Conservation (phyloP, 1,140 invertebrate species). For the Trichoplusia ni region DNA sequence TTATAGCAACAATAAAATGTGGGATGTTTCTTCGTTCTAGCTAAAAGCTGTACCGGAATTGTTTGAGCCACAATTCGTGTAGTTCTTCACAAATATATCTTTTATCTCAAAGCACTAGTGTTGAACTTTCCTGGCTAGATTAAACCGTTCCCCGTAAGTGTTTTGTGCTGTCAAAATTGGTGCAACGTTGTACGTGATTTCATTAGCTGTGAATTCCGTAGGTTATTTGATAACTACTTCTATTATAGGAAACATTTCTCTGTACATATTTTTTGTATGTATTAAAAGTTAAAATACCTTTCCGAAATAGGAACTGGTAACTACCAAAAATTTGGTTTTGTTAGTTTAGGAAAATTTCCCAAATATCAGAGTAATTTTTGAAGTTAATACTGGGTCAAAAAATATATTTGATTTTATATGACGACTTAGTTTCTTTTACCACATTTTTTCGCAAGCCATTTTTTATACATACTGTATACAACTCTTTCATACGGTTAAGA, state of each 20-base stretch:
- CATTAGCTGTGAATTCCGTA: background rate
- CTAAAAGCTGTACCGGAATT: constrained; percentile 54
- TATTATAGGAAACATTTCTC: background rate
- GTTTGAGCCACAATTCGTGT: constrained; percentile 37
- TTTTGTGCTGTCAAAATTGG: constrained; percentile 11
- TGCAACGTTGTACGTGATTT: constrained; percentile 30
- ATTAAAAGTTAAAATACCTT: too few species aligned
- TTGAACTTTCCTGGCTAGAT: constrained; percentile 30
- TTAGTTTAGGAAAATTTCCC: too few species aligned
- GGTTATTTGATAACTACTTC: background rate
- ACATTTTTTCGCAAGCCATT: too few species aligned
- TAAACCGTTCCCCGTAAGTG: constrained; percentile 4
- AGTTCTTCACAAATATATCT: constrained; percentile 43
- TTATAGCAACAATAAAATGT: constrained; percentile 75
- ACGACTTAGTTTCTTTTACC: too few species aligned
- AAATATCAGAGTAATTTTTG: too few species aligned
- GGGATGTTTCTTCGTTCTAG: constrained; percentile 56
- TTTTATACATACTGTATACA: too few species aligned
- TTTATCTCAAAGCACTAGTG: constrained; percentile 18
- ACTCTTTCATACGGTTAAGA: too few species aligned
- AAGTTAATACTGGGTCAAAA: too few species aligned
- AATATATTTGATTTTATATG: too few species aligned
- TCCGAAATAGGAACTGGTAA: too few species aligned
- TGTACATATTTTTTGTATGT: too few species aligned
- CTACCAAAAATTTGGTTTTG: too few species aligned